Conservation (phyloP, 1,140 invertebrate genomes). For the Meloidogyne hapla region DNA sequence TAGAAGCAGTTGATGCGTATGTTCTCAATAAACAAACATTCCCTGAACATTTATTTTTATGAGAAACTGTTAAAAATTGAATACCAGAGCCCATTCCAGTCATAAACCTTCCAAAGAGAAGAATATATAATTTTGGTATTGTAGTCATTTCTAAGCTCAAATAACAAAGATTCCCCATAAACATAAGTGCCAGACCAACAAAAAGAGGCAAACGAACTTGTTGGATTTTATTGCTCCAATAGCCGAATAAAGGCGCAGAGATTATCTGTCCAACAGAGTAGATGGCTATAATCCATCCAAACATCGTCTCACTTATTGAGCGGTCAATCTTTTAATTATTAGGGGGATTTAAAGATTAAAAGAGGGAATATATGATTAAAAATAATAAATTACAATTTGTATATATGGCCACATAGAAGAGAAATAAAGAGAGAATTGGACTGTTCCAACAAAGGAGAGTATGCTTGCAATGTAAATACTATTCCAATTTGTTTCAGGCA, state of each 20-base stretch:
- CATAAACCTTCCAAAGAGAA: conserved; percentile 46
- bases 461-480: conserved; percentile 46
- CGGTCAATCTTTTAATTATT: conserved; percentile 63
- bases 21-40: conserved; percentile 47
- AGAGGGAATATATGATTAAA: background rate
- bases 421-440: conserved; percentile 51
- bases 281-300: conserved; percentile 66
- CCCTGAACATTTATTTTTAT: conserved; percentile 12
- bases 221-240: conserved; percentile 60
- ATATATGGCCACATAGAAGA: conserved; percentile 48
- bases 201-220: conserved; percentile 63
- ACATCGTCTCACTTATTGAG: conserved; percentile 59
- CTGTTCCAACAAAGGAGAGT: conserved; percentile 49
- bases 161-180: conserved; percentile 65
- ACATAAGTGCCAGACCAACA: conserved; percentile 63
- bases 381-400: conserved; percentile 35
- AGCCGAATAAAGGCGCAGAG: conserved; percentile 66
- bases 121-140: conserved; percentile 30
- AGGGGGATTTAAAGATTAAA: background rate
- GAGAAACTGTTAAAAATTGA: background rate
- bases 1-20: conserved; percentile 50
- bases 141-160: conserved; percentile 41
- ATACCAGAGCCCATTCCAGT: conserved; percentile 51
- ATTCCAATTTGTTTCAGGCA: conserved; percentile 38
- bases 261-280: conserved; percentile 66